phyloP scores from a whole-genome alignment of 1,140 invertebrate species.

The Meloidogyne chitwoodi region DNA sequence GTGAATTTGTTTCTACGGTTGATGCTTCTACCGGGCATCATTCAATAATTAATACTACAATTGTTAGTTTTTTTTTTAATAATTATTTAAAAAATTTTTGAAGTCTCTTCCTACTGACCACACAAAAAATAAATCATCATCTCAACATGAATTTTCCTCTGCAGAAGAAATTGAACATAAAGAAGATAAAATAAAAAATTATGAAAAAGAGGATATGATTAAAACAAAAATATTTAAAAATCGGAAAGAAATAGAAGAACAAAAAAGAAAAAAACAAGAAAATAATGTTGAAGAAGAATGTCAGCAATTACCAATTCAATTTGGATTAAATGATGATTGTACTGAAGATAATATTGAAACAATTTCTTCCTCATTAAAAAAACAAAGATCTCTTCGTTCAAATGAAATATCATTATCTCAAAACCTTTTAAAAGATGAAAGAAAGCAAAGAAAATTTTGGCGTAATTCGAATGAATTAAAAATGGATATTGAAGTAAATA shows the following conservation, averaged over 20 bases:
- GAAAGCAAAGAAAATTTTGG: not conserved
- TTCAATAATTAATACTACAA: not conserved
- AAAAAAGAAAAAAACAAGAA: not conserved
- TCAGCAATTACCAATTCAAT: not conserved
- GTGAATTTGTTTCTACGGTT: not conserved
- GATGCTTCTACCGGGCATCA: not conserved
- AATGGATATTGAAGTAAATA: slow-evolving; percentile 5
- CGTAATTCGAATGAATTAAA: not conserved
- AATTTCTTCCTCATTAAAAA: not conserved
- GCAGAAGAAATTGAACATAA: not conserved
- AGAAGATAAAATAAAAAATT: not conserved
- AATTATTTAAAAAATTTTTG: no score
- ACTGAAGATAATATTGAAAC: not conserved
- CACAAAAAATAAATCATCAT: no score
- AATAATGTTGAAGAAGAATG: not conserved
- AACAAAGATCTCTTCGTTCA: not conserved
- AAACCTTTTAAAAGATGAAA: no score
- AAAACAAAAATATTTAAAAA: not conserved
- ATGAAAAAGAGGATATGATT: not conserved
- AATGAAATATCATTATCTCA: not conserved
- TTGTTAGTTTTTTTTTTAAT: not conserved
- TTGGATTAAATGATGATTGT: not conserved
- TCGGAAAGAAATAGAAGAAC: not conserved
- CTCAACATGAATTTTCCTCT: not conserved
- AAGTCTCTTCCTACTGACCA: no score